Conservation (phyloP, 2,797 vertebrate genomes). For the Coregonus sp. region DNA sequence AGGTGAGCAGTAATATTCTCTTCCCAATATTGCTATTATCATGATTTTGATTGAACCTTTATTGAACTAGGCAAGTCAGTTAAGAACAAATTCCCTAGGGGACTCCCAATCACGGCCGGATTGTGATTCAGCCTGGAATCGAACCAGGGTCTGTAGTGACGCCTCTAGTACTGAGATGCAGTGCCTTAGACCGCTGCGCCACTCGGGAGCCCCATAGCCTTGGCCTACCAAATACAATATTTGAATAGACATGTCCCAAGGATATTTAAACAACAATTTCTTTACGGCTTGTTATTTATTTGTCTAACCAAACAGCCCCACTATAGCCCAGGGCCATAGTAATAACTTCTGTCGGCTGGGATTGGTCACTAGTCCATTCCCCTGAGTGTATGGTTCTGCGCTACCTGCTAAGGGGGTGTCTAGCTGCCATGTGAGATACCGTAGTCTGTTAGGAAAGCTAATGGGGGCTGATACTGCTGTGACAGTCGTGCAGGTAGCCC, state of each 20-base stretch:
- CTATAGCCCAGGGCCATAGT: neutral
- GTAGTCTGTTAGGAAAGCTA: slow-evolving; percentile 1
- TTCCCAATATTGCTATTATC: no score
- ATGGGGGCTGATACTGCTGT: neutral
- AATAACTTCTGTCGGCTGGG: neutral
- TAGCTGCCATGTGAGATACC: neutral
- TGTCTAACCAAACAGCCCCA: neutral
- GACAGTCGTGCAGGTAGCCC: neutral
- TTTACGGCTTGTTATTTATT: neutral
- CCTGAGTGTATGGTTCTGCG: neutral
- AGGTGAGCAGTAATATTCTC: no score
- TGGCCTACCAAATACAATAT: neutral
- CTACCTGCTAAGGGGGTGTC: neutral
- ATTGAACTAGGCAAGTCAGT: no score
- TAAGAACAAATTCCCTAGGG: no score
- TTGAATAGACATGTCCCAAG: neutral
- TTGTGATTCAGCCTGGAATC: no score
- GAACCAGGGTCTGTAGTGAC: no score
- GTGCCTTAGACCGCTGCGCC: no score
- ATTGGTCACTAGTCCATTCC: neutral
- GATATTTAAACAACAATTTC: neutral
- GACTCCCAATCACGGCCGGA: no score
- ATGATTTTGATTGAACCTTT: no score
- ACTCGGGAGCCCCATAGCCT: no score
- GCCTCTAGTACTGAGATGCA: no score